Evolutionary conservation across 2,113 vertebrate genomes (phyloP).

Genomic region (Phoxinus phoxinus): DNA sequence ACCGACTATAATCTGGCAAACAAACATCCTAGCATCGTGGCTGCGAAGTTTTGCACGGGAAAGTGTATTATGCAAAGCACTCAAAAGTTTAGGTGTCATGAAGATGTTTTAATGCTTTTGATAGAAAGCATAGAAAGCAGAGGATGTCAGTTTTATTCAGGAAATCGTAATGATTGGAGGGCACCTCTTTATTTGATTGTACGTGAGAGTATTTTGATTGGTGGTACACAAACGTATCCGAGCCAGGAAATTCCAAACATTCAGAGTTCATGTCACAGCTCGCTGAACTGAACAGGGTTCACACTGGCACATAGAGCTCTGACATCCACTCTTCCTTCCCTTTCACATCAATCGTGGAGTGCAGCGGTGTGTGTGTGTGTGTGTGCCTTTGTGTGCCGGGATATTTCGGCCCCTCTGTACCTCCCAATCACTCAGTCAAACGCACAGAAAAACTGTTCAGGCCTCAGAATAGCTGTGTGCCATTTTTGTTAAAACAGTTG

Average conservation of each 20-base stretch:
- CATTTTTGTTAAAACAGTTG: slow-evolving; percentile 3
- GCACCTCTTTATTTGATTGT: slow-evolving; percentile 65
- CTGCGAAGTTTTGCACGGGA: neutral
- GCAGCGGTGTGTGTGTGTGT: neutral
- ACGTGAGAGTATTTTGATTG: slow-evolving; percentile 56
- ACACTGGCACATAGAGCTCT: slow-evolving; percentile 65
- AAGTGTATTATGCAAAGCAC: neutral
- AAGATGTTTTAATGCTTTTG: no score
- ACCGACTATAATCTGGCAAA: neutral
- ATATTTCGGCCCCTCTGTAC: slow-evolving; percentile 17
- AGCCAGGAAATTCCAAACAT: slow-evolving; percentile 89
- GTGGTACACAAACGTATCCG: slow-evolving; percentile 67
- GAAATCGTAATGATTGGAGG: slow-evolving; percentile 66
- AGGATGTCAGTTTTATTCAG: slow-evolving; percentile 57
- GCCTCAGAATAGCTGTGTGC: slow-evolving; percentile 15
- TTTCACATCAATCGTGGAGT: neutral
- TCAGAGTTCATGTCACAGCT: slow-evolving; percentile 85
- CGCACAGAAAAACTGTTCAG: neutral
- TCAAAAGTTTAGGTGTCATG: no score
- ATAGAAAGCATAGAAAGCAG: slow-evolving; percentile 51
- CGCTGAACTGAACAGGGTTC: slow-evolving; percentile 71
- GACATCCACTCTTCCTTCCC: slow-evolving; percentile 30
- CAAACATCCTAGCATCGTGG: neutral
- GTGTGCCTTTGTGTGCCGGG: neutral
- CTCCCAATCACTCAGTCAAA: neutral